Evolutionary conservation across 2,888 invertebrate genomes (phyloP).

Genomic region (Chrysolina oricalcia): DNA sequence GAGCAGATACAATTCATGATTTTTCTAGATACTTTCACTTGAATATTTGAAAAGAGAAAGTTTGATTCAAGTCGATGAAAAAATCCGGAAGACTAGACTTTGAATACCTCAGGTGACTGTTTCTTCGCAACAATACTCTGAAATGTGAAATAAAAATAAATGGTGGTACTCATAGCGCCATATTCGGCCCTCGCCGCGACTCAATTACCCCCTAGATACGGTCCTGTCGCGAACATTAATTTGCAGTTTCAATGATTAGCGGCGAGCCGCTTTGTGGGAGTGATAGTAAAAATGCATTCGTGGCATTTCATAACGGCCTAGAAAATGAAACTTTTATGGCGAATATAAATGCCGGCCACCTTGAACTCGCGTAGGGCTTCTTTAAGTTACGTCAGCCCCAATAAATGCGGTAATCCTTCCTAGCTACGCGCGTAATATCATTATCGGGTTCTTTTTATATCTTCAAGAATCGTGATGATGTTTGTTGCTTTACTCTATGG

Average conservation of each 20-base stretch:
- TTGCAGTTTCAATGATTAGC: slow-evolving; percentile 57
- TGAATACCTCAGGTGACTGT: no score
- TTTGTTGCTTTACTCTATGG: not conserved
- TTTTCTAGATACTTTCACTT: no score
- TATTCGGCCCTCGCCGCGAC: no score
- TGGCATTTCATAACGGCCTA: slow-evolving; percentile 59
- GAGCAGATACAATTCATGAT: no score
- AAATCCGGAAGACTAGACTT: no score
- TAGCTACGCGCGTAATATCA: slow-evolving; percentile 47
- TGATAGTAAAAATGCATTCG: slow-evolving; percentile 59
- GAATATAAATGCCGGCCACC: slow-evolving; percentile 59
- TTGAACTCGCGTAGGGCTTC: slow-evolving; percentile 63
- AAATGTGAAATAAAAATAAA: no score
- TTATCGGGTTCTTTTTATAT: slow-evolving; percentile 20
- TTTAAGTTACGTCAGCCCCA: slow-evolving; percentile 52
- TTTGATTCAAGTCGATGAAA: no score
- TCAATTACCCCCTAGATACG: not conserved
- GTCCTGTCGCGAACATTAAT: not conserved
- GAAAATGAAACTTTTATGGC: slow-evolving; percentile 61
- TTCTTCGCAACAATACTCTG: no score
- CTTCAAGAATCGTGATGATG: not conserved
- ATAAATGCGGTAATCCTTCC: slow-evolving; percentile 48
- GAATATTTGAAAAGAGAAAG: no score
- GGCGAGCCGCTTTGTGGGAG: slow-evolving; percentile 51
- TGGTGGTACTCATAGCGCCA: no score